Conservation (phyloP, 1,140 invertebrate species). For the Macrocentrus cingulum region DNA sequence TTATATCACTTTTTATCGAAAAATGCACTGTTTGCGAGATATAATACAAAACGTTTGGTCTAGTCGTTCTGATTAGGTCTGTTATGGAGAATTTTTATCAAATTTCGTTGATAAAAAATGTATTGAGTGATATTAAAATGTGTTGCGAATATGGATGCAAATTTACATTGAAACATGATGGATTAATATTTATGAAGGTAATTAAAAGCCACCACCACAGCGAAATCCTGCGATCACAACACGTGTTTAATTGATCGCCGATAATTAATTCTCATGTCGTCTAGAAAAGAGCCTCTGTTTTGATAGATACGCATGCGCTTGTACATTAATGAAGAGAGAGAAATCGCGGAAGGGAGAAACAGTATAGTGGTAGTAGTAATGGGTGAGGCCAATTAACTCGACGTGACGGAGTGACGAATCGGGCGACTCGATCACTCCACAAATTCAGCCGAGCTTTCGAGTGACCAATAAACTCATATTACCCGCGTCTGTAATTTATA, state of each 20-base stretch:
- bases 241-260: slow-evolving; percentile 15
- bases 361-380: background rate
- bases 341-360: slow-evolving; percentile 1
- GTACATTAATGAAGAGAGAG: background rate
- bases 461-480: too few relatives aligned
- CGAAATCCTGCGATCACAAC: background rate
- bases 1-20: too few relatives aligned
- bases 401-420: slow-evolving; percentile 23
- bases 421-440: slow-evolving; percentile 26
- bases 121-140: too few relatives aligned
- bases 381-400: slow-evolving; percentile 21
- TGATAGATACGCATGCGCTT: too few relatives aligned
- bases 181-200: background rate
- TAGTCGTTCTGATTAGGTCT: too few relatives aligned
- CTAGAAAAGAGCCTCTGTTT: background rate
- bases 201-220: background rate
- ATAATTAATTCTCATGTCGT: slow-evolving; percentile 19
- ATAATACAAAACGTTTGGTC: too few relatives aligned
- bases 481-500: too few relatives aligned
- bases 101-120: too few relatives aligned
- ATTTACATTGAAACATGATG: slow-evolving; percentile 4
- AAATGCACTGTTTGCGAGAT: too few relatives aligned
- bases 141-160: too few relatives aligned
- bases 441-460: slow-evolving; percentile 17
- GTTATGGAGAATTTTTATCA: too few relatives aligned